These are phyloP conservation scores for Helicoverpa armigera DNA, from an alignment of 1,140 invertebrate species.

Conservation along the genomic window DNA sequence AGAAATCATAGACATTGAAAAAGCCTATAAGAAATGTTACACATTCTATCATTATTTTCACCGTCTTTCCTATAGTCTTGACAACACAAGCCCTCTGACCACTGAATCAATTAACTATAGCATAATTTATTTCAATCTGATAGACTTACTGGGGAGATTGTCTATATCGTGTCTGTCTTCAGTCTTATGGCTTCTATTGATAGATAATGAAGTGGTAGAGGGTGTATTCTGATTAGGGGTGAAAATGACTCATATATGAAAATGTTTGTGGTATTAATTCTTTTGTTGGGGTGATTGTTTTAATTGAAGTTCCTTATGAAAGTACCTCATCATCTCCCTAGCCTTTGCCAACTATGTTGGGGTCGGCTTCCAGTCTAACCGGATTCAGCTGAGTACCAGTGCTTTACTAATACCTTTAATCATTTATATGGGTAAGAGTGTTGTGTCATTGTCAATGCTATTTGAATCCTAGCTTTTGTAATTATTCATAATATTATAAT, in stretches of 20 bases:
- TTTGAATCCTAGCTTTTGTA: too few relatives aligned
- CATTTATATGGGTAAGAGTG: too few relatives aligned
- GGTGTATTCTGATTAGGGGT: conserved; percentile 6
- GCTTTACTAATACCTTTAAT: too few relatives aligned
- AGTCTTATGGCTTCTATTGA: conserved; percentile 13
- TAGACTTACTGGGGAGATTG: conserved; percentile 10
- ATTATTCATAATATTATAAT: too few relatives aligned
- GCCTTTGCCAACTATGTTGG: too few relatives aligned
- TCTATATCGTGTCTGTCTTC: neutral
- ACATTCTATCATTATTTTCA: neutral
- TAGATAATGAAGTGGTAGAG: conserved; percentile 3
- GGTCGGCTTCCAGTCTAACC: too few relatives aligned
- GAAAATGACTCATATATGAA: neutral
- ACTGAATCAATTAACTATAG: conserved; percentile 34
- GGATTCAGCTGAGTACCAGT: too few relatives aligned
- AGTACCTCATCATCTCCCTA: too few relatives aligned
- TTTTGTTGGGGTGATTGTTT: neutral
- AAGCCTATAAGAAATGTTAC: neutral
- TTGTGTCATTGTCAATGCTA: neutral
- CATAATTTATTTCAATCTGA: conserved; percentile 46
- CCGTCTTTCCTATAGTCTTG: too few relatives aligned
- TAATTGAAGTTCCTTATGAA: neutral
- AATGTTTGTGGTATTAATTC: neutral
- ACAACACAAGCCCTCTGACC: neutral
- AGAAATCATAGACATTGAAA: too few relatives aligned